Evolutionary conservation across 2,888 invertebrate genomes (phyloP).

Genomic region (Andrena hattorfiana): DNA sequence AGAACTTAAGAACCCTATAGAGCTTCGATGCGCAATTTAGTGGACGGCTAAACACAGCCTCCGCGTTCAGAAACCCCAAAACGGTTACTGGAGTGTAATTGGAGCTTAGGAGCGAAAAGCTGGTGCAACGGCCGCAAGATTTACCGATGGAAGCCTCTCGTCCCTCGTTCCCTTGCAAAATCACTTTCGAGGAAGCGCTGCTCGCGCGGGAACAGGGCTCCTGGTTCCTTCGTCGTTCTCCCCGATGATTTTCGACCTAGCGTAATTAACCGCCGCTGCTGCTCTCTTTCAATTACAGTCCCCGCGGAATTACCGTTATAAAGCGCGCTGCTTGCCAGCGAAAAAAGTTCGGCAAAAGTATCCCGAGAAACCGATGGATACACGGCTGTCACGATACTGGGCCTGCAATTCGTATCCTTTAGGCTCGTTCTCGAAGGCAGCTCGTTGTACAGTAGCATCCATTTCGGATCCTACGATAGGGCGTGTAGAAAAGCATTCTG

Average conservation of each 20-base stretch:
- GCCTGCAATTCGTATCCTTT: not conserved
- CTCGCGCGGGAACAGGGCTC: slow-evolving; percentile 55
- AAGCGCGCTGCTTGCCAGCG: slow-evolving; percentile 53
- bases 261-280: slow-evolving; percentile 75
- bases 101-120: slow-evolving; percentile 69
- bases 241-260: slow-evolving; percentile 76
- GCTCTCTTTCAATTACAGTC: slow-evolving; percentile 78
- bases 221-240: slow-evolving; percentile 49
- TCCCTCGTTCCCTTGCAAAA: slow-evolving; percentile 61
- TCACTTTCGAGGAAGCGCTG: slow-evolving; percentile 73
- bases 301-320: slow-evolving; percentile 75
- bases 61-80: slow-evolving; percentile 14
- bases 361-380: slow-evolving; percentile 55
- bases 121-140: slow-evolving; percentile 49
- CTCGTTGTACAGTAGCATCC: too few relatives aligned
- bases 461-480: too few relatives aligned
- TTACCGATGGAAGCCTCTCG: slow-evolving; percentile 41
- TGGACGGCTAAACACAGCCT: slow-evolving; percentile 43
- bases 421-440: not conserved
- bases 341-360: slow-evolving; percentile 61
- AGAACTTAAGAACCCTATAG: too few relatives aligned
- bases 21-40: not conserved
- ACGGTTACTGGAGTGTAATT: slow-evolving; percentile 67
- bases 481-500: too few relatives aligned
- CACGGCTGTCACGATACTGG: slow-evolving; percentile 46